A percentile compares a stretch with the other conserved stretches of the same genome.
Conservation (phyloP, 2,888 invertebrate species). For the Amphiduros pacificus region DNA sequence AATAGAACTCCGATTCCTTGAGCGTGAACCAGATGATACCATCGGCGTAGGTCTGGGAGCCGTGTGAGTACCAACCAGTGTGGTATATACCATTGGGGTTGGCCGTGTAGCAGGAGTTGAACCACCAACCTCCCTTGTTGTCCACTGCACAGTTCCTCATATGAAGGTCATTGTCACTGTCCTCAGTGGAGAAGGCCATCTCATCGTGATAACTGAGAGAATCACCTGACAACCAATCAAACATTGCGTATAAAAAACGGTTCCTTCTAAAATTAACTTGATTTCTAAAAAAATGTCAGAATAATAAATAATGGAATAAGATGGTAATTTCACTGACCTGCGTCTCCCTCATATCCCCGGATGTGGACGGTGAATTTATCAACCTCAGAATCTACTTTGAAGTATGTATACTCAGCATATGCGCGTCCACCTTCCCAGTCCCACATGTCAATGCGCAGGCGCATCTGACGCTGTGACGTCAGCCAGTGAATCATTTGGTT, state of each 20-base stretch:
- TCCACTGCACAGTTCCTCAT: slow-evolving; percentile 53
- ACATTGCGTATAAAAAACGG: too few relatives aligned
- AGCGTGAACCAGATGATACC: slow-evolving; percentile 40
- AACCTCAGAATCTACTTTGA: slow-evolving; percentile 42
- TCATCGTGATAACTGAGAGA: slow-evolving; percentile 53
- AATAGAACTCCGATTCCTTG: slow-evolving; percentile 53
- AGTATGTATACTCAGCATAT: slow-evolving; percentile 49
- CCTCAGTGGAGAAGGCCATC: slow-evolving; percentile 56
- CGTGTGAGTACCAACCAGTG: slow-evolving; percentile 45
- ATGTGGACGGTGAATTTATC: slow-evolving; percentile 43
- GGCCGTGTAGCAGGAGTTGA: slow-evolving; percentile 48
- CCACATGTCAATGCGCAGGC: slow-evolving; percentile 54
- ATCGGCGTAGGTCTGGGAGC: slow-evolving; percentile 21
- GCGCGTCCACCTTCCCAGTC: slow-evolving; percentile 55
- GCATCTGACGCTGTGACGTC: slow-evolving; percentile 36
- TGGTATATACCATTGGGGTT: slow-evolving; percentile 56
- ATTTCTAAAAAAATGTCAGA: too few relatives aligned
- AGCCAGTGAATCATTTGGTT: slow-evolving; percentile 44
- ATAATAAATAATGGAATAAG: too few relatives aligned
- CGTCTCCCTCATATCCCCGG: slow-evolving; percentile 28
- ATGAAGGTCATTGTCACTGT: slow-evolving; percentile 55
- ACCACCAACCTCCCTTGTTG: slow-evolving; percentile 57
- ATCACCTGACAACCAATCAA: slow-evolving; percentile 45
- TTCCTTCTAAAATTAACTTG: too few relatives aligned
- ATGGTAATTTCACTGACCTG: too few relatives aligned